These are phyloP conservation scores for Eolophus roseicapilla DNA, from an alignment of 2,113 vertebrate species.

Conservation along the genomic window DNA sequence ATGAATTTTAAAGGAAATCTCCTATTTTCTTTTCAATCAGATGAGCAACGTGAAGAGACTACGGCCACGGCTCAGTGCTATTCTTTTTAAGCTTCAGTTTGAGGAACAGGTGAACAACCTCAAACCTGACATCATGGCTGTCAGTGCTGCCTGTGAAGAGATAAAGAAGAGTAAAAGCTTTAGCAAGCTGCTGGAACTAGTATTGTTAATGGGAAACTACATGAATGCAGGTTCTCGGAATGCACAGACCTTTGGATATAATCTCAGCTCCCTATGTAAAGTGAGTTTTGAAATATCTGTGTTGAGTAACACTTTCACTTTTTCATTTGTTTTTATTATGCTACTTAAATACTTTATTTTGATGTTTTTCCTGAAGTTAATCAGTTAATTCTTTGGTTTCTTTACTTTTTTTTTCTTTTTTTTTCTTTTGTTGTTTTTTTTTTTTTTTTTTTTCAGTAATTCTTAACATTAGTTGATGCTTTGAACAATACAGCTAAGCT, in stretches of 20 bases:
- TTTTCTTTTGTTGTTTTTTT: not conserved
- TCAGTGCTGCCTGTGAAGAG: constrained; percentile 91
- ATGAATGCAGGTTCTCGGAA: constrained; percentile 98
- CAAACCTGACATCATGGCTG: constrained; percentile 93
- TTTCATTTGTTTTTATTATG: not conserved
- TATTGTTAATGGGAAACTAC: constrained; percentile 95
- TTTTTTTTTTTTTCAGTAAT: not conserved
- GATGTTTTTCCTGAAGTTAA: not conserved
- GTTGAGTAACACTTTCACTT: not conserved
- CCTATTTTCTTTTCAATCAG: constrained; percentile 79
- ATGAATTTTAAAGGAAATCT: constrained; percentile 79
- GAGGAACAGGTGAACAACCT: constrained; percentile 96
- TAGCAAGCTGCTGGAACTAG: constrained; percentile 89
- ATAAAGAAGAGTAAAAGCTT: constrained; percentile 91
- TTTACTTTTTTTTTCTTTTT: not conserved
- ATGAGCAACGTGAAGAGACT: constrained; percentile 94
- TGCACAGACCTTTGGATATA: constrained; percentile 92
- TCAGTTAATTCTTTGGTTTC: not conserved
- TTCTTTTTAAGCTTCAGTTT: constrained; percentile 97
- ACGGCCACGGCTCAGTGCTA: constrained; percentile 89
- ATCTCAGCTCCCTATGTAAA: constrained; percentile 97
- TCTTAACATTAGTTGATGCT: not conserved
- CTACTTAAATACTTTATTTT: not conserved
- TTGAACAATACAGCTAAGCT: not conserved
- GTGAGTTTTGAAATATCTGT: constrained; percentile 74